Base-by-base conservation (phyloP, 2,888 invertebrate genomes). In the Apotomis betuletana region DNA sequence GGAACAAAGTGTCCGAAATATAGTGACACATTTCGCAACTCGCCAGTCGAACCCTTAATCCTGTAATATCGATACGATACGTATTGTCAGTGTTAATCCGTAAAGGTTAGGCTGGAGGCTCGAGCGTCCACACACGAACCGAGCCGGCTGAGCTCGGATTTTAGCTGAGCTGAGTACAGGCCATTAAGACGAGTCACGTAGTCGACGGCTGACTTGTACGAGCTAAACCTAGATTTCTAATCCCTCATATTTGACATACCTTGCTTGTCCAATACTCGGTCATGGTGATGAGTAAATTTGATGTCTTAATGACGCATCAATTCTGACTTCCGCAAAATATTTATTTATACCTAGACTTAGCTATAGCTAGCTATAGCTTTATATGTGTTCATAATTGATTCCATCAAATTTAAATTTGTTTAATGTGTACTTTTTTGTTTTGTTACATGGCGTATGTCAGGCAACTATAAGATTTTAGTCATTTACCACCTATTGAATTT, bases 151-250 rank as follows among this genome's bases (percentile, higher is more conserved):
- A 13, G 52, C n/a, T 52, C 49, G 36, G 62, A 49, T 62, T 36
- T 51, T 62, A 62, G 15, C 15, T 3, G 12, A 27, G 12, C 57
- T 15, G 46, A 44, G 46, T 60, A 61, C 60, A 44, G 13, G 44
- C 15, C 15, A 15, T 60, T 60, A 58, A 13, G 60, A 60, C 44
- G 44, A 60, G 60, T 46, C 44, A 59, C 44, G 44, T 44, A 44
- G 13, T 13, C 44, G 15, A 59, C 13, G 59, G 44, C 60, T 60
- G 46, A 41, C 60, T 15, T 46, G 46, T 60, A 46, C 46, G 15
- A 13, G 27, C 6, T 15, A 8, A 5, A 41, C 9, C 10, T 46
- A 15, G 27, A 49, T 49, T 10, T 49, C 49, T 8, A 49, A 49
- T 49, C 0, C 27, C 27, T 8, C 10, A 49, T 49, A 49, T 49